These are phyloP conservation scores for Cynoglossus semilaevis DNA, from an alignment of 2,113 vertebrate species.

Conservation along the genomic window DNA sequence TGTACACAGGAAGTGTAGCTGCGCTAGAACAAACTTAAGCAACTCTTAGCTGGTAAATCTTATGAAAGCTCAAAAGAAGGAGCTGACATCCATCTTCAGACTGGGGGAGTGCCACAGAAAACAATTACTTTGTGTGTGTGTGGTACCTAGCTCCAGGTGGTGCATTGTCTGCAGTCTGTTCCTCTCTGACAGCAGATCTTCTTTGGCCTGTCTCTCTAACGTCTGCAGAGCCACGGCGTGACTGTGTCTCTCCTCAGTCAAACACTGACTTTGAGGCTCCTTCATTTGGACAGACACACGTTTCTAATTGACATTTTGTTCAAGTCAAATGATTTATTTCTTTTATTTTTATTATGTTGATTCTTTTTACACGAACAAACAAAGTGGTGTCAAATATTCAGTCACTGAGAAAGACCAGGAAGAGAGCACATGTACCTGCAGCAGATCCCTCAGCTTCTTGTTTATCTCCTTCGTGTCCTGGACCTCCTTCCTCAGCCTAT, in stretches of 20 bases:
- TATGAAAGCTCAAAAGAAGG: too few relatives aligned
- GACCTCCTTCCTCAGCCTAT: conserved; percentile 81
- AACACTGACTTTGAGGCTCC: conserved; percentile 78
- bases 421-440: conserved; percentile 76
- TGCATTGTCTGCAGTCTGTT: conserved; percentile 83
- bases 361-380: not conserved
- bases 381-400: conserved; percentile 52
- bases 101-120: too few relatives aligned
- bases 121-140: not conserved
- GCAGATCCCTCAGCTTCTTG: conserved; percentile 78
- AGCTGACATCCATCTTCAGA: too few relatives aligned
- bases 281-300: conserved; percentile 50
- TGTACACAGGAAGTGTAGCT: too few relatives aligned
- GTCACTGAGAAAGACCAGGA: conserved; percentile 48
- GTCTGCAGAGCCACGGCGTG: conserved; percentile 80
- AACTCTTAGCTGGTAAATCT: too few relatives aligned
- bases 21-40: too few relatives aligned
- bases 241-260: conserved; percentile 77
- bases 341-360: too few relatives aligned
- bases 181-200: conserved; percentile 82
- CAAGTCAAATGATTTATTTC: too few relatives aligned
- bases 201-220: conserved; percentile 81
- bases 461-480: conserved; percentile 82
- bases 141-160: conserved; percentile 83
- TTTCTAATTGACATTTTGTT: not conserved